Evolutionary conservation across 2,113 vertebrate species (phyloP).

Genomic region (Sebastes schlegelii): DNA sequence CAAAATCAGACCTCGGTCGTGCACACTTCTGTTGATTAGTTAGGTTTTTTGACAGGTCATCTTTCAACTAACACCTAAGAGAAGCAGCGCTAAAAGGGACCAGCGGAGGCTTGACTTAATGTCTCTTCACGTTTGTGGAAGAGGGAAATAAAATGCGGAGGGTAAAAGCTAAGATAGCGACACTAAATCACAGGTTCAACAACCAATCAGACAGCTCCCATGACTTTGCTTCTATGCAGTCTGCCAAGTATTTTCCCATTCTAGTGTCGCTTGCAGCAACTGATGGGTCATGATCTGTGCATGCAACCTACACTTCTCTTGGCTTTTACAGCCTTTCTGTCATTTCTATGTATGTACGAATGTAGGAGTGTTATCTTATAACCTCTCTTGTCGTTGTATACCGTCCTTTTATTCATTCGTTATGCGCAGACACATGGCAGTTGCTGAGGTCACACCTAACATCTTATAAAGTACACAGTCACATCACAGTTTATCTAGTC

Average conservation of each 20-base stretch:
- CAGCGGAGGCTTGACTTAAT: neutral
- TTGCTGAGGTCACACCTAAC: slow-evolving; percentile 12
- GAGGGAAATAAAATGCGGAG: neutral
- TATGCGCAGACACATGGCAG: slow-evolving; percentile 12
- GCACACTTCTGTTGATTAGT: neutral
- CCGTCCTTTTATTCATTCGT: slow-evolving; percentile 7
- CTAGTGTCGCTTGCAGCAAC: neutral
- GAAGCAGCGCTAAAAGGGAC: neutral
- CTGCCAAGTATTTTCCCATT: neutral
- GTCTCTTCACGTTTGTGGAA: neutral
- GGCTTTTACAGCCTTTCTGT: neutral
- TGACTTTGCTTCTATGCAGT: neutral
- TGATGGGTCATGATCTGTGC: neutral
- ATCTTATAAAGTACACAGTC: slow-evolving; percentile 4
- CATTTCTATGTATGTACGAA: neutral
- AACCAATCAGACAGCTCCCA: neutral
- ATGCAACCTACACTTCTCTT: neutral
- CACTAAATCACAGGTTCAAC: too few relatives aligned
- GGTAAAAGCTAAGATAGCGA: neutral
- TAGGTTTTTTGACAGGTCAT: neutral
- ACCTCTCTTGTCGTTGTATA: neutral
- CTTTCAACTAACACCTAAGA: neutral
- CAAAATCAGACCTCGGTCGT: slow-evolving; percentile 21
- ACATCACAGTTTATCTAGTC: slow-evolving; percentile 16
- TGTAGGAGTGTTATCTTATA: neutral